Percentiles rank a stretch among this genome's conserved stretches.
Conservation (phyloP, 1,140 invertebrate species). For the Nephila pilipes region DNA sequence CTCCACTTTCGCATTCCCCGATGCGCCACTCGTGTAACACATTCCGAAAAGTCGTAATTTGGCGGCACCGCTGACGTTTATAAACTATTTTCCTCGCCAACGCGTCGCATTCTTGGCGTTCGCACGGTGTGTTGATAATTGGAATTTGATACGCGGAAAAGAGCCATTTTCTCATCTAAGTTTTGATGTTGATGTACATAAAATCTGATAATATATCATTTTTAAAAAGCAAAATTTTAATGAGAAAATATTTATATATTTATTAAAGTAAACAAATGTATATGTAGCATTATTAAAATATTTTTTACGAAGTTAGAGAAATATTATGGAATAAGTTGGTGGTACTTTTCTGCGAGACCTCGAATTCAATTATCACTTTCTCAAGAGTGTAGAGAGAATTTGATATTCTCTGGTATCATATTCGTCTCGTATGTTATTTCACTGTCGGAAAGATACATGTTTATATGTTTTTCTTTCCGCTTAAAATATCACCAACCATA, state of each 20-base stretch:
- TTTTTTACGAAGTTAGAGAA: no score
- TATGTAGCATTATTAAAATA: no score
- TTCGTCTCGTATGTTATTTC: background rate
- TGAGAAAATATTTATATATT: no score
- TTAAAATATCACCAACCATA: no score
- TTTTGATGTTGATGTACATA: background rate
- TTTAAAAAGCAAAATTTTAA: no score
- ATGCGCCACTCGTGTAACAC: background rate
- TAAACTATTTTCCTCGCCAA: constrained; percentile 72
- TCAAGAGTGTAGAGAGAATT: background rate
- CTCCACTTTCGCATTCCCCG: constrained; percentile 4
- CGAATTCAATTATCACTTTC: background rate
- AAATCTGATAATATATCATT: no score
- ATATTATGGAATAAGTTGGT: background rate
- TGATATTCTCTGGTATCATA: background rate
- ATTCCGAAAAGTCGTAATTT: constrained; percentile 66
- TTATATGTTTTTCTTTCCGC: background rate
- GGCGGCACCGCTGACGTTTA: constrained; percentile 60
- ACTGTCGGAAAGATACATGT: background rate
- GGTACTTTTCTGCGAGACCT: background rate
- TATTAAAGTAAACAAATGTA: no score
- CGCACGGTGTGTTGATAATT: constrained; percentile 53
- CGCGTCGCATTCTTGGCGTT: constrained; percentile 49
- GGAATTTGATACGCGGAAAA: constrained; percentile 13
- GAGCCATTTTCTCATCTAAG: background rate